A percentile compares a stretch with the other conserved stretches of the same genome.
phyloP scores from a whole-genome alignment of 2,888 invertebrate species.

The Andrena chrysosceles region DNA sequence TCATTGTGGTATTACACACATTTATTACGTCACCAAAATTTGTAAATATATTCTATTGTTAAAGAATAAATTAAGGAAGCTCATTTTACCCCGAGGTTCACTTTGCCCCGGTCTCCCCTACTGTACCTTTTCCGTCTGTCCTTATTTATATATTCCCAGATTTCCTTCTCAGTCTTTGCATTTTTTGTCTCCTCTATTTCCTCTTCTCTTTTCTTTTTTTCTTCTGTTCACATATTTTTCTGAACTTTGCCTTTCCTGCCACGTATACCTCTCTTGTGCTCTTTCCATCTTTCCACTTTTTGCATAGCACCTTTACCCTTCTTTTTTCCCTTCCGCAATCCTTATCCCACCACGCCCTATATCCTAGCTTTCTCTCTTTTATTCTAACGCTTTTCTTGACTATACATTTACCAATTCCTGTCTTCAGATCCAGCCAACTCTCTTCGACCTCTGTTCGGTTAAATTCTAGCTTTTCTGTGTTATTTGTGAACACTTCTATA shows the following conservation, averaged over 20 bases:
- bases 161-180: neutral
- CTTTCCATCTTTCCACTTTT: neutral
- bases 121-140: neutral
- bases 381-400: neutral
- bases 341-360: neutral
- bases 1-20: no score
- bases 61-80: no score
- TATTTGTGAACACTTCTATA: neutral
- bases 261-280: neutral
- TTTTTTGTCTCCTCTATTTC: neutral
- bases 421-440: neutral
- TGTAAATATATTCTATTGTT: no score
- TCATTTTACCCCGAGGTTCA: no score
- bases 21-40: no score
- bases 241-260: neutral
- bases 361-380: neutral
- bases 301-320: neutral
- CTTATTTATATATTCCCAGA: slow-evolving; percentile 2
- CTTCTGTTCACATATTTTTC: neutral
- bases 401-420: neutral
- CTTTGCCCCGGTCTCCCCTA: no score
- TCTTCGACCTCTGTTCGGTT: neutral
- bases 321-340: neutral
- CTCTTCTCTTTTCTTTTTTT: neutral
- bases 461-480: neutral